Evolutionary conservation across 2,888 invertebrate species (phyloP).

Genomic region (Dolomedes plantarius): DNA sequence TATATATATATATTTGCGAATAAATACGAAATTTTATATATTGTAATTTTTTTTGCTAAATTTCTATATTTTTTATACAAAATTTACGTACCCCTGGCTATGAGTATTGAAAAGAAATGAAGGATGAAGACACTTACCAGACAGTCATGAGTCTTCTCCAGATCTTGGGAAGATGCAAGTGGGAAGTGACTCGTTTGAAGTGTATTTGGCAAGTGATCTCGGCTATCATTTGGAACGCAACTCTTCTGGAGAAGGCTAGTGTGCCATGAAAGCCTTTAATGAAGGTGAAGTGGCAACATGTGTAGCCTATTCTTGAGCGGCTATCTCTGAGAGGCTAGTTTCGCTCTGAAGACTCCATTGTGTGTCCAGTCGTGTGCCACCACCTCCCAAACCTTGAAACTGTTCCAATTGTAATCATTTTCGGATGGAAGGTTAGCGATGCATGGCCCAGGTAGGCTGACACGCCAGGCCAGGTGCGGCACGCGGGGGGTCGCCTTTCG

Average conservation of each 20-base stretch:
- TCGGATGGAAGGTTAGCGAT: conserved; percentile 60
- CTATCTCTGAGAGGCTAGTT: conserved; percentile 17
- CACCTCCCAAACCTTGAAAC: conserved; percentile 67
- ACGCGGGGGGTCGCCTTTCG: conserved; percentile 30
- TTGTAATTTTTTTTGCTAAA: too few species aligned
- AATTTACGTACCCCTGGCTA: too few species aligned
- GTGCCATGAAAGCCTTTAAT: conserved; percentile 18
- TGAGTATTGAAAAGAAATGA: too few species aligned
- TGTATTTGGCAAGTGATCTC: neutral
- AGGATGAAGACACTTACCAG: conserved; percentile 57
- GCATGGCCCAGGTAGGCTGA: conserved; percentile 31
- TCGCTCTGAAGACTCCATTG: conserved; percentile 53
- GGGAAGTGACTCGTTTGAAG: neutral
- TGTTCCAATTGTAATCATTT: conserved; percentile 60
- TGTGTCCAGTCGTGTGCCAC: conserved; percentile 64
- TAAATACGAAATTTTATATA: too few species aligned
- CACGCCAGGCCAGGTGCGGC: conserved; percentile 49
- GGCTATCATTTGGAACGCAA: conserved; percentile 10
- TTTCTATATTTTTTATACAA: too few species aligned
- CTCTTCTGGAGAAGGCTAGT: conserved; percentile 23
- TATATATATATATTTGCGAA: too few species aligned
- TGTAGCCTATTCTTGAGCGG: neutral
- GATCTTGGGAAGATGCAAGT: neutral
- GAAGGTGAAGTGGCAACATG: conserved; percentile 29
- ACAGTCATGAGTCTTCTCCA: conserved; percentile 36